These are phyloP conservation scores for Toxotes lorentzi DNA, from an alignment of 2,797 vertebrate species.

Conservation along the genomic window DNA sequence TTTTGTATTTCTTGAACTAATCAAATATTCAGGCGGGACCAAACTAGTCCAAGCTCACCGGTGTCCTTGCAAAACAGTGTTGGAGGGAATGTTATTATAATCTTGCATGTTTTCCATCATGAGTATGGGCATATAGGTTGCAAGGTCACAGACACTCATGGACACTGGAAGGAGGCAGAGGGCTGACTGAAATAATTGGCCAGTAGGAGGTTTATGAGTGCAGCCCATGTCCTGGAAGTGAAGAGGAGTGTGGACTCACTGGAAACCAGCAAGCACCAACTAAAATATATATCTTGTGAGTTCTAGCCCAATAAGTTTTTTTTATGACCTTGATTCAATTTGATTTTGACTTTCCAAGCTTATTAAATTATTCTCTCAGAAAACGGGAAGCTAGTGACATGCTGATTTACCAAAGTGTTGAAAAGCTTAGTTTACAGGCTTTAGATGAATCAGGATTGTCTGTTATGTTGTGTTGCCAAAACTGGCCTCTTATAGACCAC, in stretches of 20 bases:
- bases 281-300: background rate
- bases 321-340: background rate
- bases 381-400: slow-evolving; percentile 11
- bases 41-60: background rate
- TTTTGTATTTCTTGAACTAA: slow-evolving; percentile 28
- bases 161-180: background rate
- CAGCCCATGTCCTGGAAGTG: too few relatives aligned
- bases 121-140: background rate
- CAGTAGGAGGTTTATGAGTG: background rate
- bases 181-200: background rate
- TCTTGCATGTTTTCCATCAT: slow-evolving; percentile 14
- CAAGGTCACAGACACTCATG: slow-evolving; percentile 7
- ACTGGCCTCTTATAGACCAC: slow-evolving; percentile 42
- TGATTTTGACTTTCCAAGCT: slow-evolving; percentile 18
- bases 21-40: slow-evolving; percentile 2
- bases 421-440: slow-evolving; percentile 17
- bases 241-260: too few relatives aligned
- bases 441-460: slow-evolving; percentile 24
- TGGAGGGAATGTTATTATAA: background rate
- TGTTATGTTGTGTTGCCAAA: slow-evolving; percentile 42
- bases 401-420: background rate
- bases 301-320: background rate
- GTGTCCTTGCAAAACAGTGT: slow-evolving; percentile 19
- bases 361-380: slow-evolving; percentile 16
- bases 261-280: too few relatives aligned